phyloP scores from a whole-genome alignment of 92 coral and sea anemone genomes.

The Montipora capitata region DNA sequence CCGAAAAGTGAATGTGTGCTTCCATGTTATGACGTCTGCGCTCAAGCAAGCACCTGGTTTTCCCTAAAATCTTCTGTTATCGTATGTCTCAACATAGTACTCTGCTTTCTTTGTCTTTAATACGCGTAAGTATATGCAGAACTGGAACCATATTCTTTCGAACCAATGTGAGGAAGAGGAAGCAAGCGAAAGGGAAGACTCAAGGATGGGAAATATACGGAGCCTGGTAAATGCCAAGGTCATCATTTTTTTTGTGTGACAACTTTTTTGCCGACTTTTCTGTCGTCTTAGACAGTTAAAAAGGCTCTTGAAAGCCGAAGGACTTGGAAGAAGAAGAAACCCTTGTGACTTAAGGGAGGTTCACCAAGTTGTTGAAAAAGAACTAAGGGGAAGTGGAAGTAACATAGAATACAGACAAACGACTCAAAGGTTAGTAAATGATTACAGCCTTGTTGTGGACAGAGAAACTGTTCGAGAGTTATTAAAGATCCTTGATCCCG shows the following conservation, averaged over 20 bases:
- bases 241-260: not conserved
- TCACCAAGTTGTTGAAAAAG: slow-evolving; percentile 2
- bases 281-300: slow-evolving; percentile 1
- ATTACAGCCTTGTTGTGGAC: slow-evolving; percentile 23
- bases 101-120: too few species aligned
- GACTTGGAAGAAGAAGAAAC: slow-evolving; percentile 25
- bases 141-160: too few species aligned
- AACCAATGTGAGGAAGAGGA: too few species aligned
- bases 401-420: slow-evolving; percentile 29
- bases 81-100: too few species aligned
- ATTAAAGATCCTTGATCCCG: slow-evolving; percentile 18
- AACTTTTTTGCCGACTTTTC: not conserved
- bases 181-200: too few species aligned
- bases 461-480: slow-evolving; percentile 18
- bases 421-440: slow-evolving; percentile 17
- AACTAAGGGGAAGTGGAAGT: slow-evolving; percentile 38
- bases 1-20: too few species aligned
- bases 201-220: too few species aligned
- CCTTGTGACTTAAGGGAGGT: slow-evolving; percentile 29
- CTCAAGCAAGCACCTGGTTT: too few species aligned
- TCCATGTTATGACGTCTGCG: too few species aligned
- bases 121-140: too few species aligned
- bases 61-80: too few species aligned
- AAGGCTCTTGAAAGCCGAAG: slow-evolving; percentile 12
- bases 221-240: too few species aligned